Evolutionary conservation across 1,140 invertebrate genomes (phyloP).

Genomic region (Anastrepha obliqua): DNA sequence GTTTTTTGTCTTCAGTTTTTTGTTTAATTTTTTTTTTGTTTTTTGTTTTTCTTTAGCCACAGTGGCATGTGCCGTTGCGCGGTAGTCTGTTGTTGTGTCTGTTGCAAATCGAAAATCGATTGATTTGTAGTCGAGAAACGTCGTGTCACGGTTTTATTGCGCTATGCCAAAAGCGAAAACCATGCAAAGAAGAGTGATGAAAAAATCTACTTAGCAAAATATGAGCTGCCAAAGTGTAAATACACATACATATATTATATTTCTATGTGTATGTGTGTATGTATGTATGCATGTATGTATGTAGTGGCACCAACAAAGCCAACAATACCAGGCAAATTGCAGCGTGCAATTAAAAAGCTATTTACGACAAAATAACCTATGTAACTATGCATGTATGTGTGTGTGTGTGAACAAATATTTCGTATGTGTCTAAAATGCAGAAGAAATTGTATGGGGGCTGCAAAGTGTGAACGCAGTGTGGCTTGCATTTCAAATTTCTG

Average conservation of each 20-base stretch:
- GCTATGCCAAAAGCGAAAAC: conserved; percentile 10
- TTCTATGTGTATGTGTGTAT: too few species aligned
- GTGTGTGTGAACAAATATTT: not conserved
- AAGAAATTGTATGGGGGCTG: too few species aligned
- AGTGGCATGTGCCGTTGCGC: not conserved
- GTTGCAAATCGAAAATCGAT: conserved; percentile 11
- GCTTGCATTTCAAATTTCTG: not conserved
- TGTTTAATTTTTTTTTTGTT: not conserved
- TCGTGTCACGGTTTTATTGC: not conserved
- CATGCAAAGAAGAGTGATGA: not conserved
- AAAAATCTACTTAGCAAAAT: not conserved
- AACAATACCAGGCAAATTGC: not conserved
- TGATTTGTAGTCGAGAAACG: conserved; percentile 38
- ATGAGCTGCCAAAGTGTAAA: not conserved
- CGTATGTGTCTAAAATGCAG: too few species aligned
- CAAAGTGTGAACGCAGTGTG: too few species aligned
- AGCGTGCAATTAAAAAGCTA: conserved; percentile 29
- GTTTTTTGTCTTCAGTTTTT: not conserved
- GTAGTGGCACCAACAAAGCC: not conserved
- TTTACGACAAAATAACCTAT: conserved; percentile 2
- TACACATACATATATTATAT: too few species aligned
- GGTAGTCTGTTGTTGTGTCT: not conserved
- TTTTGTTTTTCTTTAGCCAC: not conserved
- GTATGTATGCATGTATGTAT: not conserved
- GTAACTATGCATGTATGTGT: not conserved